Conservation (phyloP, 2,888 invertebrate genomes). For the Cataglyphis cursor region DNA sequence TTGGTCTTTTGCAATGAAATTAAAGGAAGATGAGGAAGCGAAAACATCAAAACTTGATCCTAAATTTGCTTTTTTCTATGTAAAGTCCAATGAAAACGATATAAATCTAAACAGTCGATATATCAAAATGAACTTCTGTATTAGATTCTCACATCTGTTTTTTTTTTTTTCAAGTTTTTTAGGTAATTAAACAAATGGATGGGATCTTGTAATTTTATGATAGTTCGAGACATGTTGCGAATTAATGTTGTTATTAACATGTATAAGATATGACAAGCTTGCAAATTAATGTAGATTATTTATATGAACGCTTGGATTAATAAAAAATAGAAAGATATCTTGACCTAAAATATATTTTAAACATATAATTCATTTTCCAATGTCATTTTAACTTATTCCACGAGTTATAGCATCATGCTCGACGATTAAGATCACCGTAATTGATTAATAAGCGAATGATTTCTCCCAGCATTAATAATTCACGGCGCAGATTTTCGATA, state of each 20-base stretch:
- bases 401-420: not conserved
- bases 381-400: not conserved
- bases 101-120: not conserved
- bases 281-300: constrained; percentile 4
- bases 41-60: constrained; percentile 28
- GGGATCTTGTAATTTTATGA: not conserved
- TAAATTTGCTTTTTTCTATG: constrained; percentile 16
- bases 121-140: not conserved
- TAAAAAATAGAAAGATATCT: constrained; percentile 15
- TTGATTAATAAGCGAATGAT: constrained; percentile 46
- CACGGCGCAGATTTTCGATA: constrained; percentile 42
- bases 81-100: not conserved
- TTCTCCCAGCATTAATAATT: constrained; percentile 12
- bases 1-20: not conserved
- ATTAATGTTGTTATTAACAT: not conserved
- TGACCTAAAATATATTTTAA: constrained; percentile 8
- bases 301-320: constrained; percentile 4
- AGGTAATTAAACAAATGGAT: not conserved
- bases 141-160: not conserved
- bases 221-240: not conserved
- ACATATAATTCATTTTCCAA: constrained; percentile 33
- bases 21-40: not conserved
- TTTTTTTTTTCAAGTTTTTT: not conserved
- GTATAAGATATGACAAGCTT: constrained; percentile 1
- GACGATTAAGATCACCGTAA: constrained; percentile 32